Evolutionary conservation across 2,888 invertebrate species (phyloP), one percentile per base, ranked within the genome.

Genomic region (Crepidodera aurea): DNA sequence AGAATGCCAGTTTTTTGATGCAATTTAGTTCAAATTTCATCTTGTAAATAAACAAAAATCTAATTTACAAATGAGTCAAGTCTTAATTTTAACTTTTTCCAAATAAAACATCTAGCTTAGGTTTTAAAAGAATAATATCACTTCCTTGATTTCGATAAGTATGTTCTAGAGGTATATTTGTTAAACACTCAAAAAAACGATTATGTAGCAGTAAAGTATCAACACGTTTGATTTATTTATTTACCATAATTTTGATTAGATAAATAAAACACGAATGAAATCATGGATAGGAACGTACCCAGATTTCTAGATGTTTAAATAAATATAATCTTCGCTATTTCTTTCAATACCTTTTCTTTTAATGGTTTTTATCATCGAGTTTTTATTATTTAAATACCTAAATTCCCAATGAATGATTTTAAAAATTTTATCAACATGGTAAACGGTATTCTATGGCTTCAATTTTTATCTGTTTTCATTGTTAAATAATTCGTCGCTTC

Each of bases 211-310:
- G 12, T 19, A 51, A 37, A 37, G 34, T 37, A 37, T 51, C 25
- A 51, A 51, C 50, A 32, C 18, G 15, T 16, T 8, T 19, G 51
- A 19, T 44, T 8, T 27, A 54, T 54, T 54, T 54, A 42, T 54
- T 54, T 54, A 44, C 32, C 39, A n/a, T 39, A 53, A 40, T 53
- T 53, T 12, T 27, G 53, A 53, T 53, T 53, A 53, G 53, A 53
- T 53, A 53, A 53, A 53, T 37, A 37, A 51, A 32, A 51, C 25
- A 34, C 19, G 34, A 13, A 10, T 37, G 19, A 44, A 44, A 25
- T 12, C 16, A 13, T 37, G 15, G 37, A 12, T 37, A 13, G 1
- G 13, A 13, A 13, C 13, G 32, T 51, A 19, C 18, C 10, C n/a
- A 16, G 6, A 42, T 54, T 54, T 40, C 37, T 53, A 6, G 18